Evolutionary conservation across 2,113 vertebrate species (phyloP).

Genomic region (Rattus norvegicus): GRCr8 NC_086032.1:57823501-57824000

Average conservation of each 20-base stretch:
- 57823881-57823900: slow-evolving; percentile 2
- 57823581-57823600: background rate
- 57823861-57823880: slow-evolving; percentile 1
- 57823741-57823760: background rate
- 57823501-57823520: background rate
- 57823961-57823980: slow-evolving; percentile 23
- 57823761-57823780: no score
- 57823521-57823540: background rate
- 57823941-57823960: slow-evolving; percentile 70
- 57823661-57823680: background rate
- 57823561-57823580: background rate
- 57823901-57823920: slow-evolving; percentile 51
- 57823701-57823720: background rate
- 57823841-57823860: background rate
- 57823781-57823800: no score
- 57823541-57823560: background rate
- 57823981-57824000: slow-evolving; percentile 64
- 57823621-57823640: background rate
- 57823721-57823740: background rate
- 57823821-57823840: background rate
- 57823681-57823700: background rate
- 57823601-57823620: background rate
- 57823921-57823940: slow-evolving; percentile 29
- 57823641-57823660: background rate
- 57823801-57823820: no score